Evolutionary conservation across 2,888 invertebrate species (phyloP).

Genomic region (Apamea anceps): DNA sequence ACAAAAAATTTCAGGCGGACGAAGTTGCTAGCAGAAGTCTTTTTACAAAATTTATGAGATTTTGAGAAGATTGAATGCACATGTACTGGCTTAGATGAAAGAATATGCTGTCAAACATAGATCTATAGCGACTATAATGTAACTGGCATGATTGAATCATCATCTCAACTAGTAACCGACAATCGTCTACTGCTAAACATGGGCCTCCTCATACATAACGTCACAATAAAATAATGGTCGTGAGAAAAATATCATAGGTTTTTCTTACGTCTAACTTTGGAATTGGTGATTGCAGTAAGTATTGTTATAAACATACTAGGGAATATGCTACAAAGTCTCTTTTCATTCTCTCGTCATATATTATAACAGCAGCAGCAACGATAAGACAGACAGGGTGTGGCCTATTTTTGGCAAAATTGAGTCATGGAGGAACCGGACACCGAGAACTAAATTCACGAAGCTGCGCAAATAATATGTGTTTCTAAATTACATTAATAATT

Average conservation of each 20-base stretch:
- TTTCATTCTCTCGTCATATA: not conserved
- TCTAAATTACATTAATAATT: not conserved
- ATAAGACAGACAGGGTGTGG: conserved; percentile 8
- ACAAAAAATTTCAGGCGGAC: no score
- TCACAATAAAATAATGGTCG: conserved; percentile 25
- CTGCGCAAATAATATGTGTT: conserved; percentile 1
- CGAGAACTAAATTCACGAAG: conserved; percentile 2
- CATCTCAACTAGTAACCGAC: conserved; percentile 9
- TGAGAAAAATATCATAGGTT: conserved; percentile 8
- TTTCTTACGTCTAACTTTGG: not conserved
- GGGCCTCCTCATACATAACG: conserved; percentile 7
- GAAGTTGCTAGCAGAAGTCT: no score
- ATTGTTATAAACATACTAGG: not conserved
- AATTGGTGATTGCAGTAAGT: not conserved
- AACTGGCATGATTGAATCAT: conserved; percentile 35
- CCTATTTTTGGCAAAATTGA: conserved; percentile 35
- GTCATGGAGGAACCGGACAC: conserved; percentile 7
- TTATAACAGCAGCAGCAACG: not conserved
- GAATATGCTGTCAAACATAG: conserved; percentile 9
- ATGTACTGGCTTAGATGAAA: not conserved
- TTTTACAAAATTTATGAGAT: not conserved
- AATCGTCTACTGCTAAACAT: conserved; percentile 3
- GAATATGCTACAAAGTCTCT: not conserved
- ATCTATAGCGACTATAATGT: conserved; percentile 10
- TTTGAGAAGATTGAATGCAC: not conserved